Evolutionary conservation across 1,140 invertebrate genomes (phyloP).

Genomic region (Penaeus vannamei): DNA sequence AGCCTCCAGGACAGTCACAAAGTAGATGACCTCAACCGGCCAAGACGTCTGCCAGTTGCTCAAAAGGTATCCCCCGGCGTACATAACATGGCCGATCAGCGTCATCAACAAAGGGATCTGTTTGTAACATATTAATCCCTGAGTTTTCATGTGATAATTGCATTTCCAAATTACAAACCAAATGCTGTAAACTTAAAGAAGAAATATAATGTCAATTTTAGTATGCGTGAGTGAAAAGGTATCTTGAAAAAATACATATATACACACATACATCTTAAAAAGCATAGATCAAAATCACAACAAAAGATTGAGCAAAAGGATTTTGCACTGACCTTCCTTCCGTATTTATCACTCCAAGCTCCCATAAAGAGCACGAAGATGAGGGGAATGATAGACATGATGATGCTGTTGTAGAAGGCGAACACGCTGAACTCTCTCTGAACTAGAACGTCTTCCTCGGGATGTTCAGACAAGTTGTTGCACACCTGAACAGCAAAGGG

Average conservation of each 20-base stretch:
- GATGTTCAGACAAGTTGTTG: slow-evolving; percentile 43
- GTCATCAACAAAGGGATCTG: slow-evolving; percentile 59
- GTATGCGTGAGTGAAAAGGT: too few relatives aligned
- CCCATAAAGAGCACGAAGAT: slow-evolving; percentile 66
- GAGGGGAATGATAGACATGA: slow-evolving; percentile 56
- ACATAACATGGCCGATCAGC: slow-evolving; percentile 19
- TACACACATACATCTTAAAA: too few relatives aligned
- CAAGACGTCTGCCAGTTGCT: slow-evolving; percentile 34
- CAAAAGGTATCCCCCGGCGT: slow-evolving; percentile 50
- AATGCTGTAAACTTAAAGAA: background rate
- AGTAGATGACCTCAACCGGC: slow-evolving; percentile 53
- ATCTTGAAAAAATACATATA: too few relatives aligned
- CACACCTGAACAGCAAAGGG: slow-evolving; percentile 24
- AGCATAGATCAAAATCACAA: too few relatives aligned
- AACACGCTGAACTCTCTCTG: slow-evolving; percentile 60
- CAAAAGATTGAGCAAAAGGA: background rate
- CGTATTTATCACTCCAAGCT: slow-evolving; percentile 66
- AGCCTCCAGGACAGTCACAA: slow-evolving; percentile 49
- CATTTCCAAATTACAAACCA: too few relatives aligned
- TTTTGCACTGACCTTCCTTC: slow-evolving; percentile 48
- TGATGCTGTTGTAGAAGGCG: slow-evolving; percentile 65
- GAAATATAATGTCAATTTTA: too few relatives aligned
- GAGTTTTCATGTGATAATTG: too few relatives aligned
- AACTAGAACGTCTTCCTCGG: slow-evolving; percentile 38
- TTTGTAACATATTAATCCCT: background rate